phyloP scores from a whole-genome alignment of 2,113 vertebrate genomes.

The Nerophis ophidion region DNA sequence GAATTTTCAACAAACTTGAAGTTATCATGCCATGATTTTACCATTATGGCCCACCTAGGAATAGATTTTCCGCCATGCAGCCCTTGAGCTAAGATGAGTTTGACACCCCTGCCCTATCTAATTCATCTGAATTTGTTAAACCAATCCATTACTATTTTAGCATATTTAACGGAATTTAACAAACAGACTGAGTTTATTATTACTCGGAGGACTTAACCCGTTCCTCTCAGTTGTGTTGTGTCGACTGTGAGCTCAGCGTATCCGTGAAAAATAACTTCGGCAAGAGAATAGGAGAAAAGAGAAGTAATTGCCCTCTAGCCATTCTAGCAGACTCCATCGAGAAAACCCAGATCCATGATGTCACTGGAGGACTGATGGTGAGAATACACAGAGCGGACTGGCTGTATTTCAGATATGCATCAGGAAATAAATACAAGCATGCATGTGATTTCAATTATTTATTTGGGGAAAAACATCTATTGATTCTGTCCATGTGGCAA shows the following conservation, averaged over 20 bases:
- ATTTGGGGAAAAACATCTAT: no score
- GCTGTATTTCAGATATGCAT: background rate
- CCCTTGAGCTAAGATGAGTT: no score
- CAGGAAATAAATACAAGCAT: background rate
- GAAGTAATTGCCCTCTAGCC: conserved; percentile 41
- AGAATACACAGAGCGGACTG: background rate
- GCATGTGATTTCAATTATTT: background rate
- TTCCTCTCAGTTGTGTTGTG: conserved; percentile 36
- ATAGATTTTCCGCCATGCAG: no score
- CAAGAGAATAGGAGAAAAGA: conserved; percentile 25
- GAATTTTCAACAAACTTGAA: no score
- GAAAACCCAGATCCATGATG: conserved; percentile 35
- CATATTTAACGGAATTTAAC: background rate
- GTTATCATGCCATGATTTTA: no score
- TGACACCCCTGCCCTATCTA: no score
- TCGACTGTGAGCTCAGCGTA: conserved; percentile 51
- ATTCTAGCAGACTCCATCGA: conserved; percentile 43
- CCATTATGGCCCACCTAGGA: no score
- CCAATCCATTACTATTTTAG: background rate
- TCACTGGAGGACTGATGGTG: conserved; percentile 30
- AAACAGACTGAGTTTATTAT: conserved; percentile 15
- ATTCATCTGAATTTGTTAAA: no score
- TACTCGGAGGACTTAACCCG: conserved; percentile 23
- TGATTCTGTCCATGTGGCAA: no score
- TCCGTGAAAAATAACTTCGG: conserved; percentile 42